A percentile compares a stretch with the other conserved stretches of the same genome.
phyloP scores from a whole-genome alignment of 2,888 invertebrate genomes.

The Steinernema scapterisci region DNA sequence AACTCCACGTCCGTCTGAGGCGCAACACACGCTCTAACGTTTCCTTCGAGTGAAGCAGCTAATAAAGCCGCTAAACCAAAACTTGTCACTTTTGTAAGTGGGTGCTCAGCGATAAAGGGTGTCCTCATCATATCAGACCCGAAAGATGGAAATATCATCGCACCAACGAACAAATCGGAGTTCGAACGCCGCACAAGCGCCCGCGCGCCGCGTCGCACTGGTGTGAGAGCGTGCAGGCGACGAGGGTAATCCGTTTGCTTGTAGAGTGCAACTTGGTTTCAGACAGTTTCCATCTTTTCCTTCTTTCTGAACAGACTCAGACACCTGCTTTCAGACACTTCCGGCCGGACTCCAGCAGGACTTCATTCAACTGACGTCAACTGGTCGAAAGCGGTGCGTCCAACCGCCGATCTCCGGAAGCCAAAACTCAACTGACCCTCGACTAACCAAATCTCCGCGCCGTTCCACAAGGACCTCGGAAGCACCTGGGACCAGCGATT shows the following conservation, averaged over 20 bases:
- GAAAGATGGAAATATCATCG: slow-evolving; percentile 30
- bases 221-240: slow-evolving; percentile 15
- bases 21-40: too few relatives aligned
- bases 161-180: background rate
- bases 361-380: slow-evolving; percentile 2
- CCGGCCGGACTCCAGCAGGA: background rate
- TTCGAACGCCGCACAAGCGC: background rate
- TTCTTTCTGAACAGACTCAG: background rate
- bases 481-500: background rate
- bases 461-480: background rate
- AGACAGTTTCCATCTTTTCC: background rate
- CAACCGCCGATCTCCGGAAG: background rate
- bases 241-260: background rate
- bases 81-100: background rate
- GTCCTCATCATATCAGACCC: slow-evolving; percentile 25
- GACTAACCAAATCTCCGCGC: background rate
- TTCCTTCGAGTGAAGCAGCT: too few relatives aligned
- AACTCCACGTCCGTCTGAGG: too few relatives aligned
- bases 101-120: slow-evolving; percentile 24
- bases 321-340: background rate
- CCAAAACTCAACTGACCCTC: background rate
- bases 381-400: background rate
- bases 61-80: too few relatives aligned
- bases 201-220: background rate
- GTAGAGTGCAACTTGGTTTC: background rate